These are phyloP conservation scores for Pseudomugil gertrudae DNA, from an alignment of 2,797 vertebrate species.

Conservation along the genomic window DNA sequence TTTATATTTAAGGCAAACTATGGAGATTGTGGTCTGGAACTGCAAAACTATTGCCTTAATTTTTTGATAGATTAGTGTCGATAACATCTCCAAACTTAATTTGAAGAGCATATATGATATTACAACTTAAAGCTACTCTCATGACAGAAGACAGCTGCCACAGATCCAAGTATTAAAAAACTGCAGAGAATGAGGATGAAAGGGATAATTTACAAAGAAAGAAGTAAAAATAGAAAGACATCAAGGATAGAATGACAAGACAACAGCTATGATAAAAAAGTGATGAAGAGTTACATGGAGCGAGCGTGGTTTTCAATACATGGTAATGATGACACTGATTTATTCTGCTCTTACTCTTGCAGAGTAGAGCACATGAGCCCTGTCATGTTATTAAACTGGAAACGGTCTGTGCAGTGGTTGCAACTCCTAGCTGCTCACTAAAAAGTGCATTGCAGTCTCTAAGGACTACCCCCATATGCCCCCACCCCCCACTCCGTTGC, in stretches of 20 bases:
- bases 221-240: slow-evolving; percentile 21
- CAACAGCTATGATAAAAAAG: slow-evolving; percentile 12
- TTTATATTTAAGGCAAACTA: background rate
- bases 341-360: slow-evolving; percentile 41
- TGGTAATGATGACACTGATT: slow-evolving; percentile 41
- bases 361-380: slow-evolving; percentile 27
- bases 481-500: background rate
- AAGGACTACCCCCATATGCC: slow-evolving; percentile 3
- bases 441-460: slow-evolving; percentile 32
- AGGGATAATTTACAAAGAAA: slow-evolving; percentile 10
- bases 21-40: background rate
- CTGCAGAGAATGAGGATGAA: slow-evolving; percentile 19
- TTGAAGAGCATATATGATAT: background rate
- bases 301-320: slow-evolving; percentile 23
- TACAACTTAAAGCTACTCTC: background rate
- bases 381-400: slow-evolving; percentile 18
- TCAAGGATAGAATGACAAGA: slow-evolving; percentile 11
- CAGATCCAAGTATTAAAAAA: slow-evolving; percentile 16
- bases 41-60: background rate
- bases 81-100: background rate
- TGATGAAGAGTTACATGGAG: slow-evolving; percentile 15
- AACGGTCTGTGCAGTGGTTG: slow-evolving; percentile 11
- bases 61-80: background rate
- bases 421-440: slow-evolving; percentile 18
- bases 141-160: slow-evolving; percentile 1